Evolutionary conservation across 2,888 invertebrate species (phyloP).

Genomic region (Rhagonycha fulva): DNA sequence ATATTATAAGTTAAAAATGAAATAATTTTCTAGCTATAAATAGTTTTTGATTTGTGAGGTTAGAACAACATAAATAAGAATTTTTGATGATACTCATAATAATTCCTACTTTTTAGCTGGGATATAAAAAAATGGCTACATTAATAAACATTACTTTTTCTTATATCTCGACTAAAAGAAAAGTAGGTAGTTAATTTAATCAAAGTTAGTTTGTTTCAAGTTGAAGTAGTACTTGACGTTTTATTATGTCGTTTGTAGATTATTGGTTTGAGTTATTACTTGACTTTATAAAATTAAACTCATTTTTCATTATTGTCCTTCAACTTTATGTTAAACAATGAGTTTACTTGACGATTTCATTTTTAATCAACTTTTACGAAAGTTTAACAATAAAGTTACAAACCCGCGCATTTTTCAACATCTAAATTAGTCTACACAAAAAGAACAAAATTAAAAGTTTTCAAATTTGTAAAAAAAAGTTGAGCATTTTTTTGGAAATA

Average conservation of each 20-base stretch:
- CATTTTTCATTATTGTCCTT: conserved; percentile 21
- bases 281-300: conserved; percentile 27
- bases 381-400: background rate
- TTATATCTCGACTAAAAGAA: background rate
- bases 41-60: no score
- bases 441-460: background rate
- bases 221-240: conserved; percentile 32
- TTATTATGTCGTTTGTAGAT: conserved; percentile 34
- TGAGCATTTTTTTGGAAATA: background rate
- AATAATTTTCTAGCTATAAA: no score
- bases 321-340: conserved; percentile 26
- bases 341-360: conserved; percentile 10
- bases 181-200: conserved; percentile 30
- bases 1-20: no score
- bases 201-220: conserved; percentile 31
- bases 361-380: background rate
- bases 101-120: background rate
- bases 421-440: background rate
- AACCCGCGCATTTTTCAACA: background rate
- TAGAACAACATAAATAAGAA: background rate
- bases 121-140: background rate
- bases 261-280: conserved; percentile 29
- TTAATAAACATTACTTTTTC: background rate
- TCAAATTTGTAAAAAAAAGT: background rate
- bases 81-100: background rate